Evolutionary conservation across 2,113 vertebrate genomes (phyloP).

Genomic region (Amphiprion percula): DNA sequence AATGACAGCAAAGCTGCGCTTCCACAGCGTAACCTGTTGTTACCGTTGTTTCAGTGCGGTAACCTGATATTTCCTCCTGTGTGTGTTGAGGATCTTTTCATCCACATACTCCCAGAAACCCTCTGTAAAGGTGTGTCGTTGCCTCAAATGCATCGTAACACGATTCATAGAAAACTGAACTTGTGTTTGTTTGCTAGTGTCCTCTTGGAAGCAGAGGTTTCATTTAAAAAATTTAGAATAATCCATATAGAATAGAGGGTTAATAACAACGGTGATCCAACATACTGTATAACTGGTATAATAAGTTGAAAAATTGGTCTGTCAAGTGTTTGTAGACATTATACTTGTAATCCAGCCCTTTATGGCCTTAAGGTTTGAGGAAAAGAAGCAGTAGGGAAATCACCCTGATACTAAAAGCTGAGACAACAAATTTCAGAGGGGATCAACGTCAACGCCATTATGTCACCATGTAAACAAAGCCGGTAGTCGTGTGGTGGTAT

Average conservation of each 20-base stretch:
- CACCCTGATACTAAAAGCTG: constrained; percentile 21
- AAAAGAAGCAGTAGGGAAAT: constrained; percentile 19
- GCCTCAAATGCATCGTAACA: no score
- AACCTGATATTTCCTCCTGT: constrained; percentile 70
- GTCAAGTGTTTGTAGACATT: constrained; percentile 27
- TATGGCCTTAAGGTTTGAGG: constrained; percentile 19
- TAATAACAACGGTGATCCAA: not conserved
- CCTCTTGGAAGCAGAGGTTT: not conserved
- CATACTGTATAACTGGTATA: not conserved
- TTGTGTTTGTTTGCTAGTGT: not conserved
- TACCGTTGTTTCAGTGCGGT: constrained; percentile 53
- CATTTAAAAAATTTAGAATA: not conserved
- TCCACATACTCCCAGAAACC: constrained; percentile 14
- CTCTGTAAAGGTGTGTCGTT: no score
- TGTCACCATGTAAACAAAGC: constrained; percentile 63
- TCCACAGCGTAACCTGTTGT: constrained; percentile 56
- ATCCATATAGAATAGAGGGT: not conserved
- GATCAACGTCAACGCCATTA: constrained; percentile 37
- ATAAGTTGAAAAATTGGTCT: constrained; percentile 37
- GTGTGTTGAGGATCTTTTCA: not conserved
- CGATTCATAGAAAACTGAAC: not conserved
- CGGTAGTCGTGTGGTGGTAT: constrained; percentile 9
- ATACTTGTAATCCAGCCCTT: constrained; percentile 17
- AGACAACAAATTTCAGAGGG: constrained; percentile 31
- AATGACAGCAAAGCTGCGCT: constrained; percentile 40